phyloP scores from a whole-genome alignment of 2,797 vertebrate genomes.

The Ctenopoma multispine region DNA sequence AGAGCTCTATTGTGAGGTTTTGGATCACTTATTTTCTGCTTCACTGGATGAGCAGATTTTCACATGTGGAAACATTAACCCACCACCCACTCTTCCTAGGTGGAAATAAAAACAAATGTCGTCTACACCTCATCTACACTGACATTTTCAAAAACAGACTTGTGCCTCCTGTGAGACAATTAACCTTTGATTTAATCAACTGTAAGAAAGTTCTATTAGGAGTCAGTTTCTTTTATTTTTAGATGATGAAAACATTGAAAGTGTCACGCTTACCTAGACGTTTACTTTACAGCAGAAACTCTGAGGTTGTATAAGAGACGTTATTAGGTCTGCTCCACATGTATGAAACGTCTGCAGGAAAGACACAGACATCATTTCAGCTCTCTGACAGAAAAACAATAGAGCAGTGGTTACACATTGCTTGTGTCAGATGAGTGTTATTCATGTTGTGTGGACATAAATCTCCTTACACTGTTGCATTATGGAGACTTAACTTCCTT shows the following conservation, averaged over 20 bases:
- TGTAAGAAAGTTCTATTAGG: too few species aligned
- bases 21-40: conserved; percentile 1
- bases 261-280: not conserved
- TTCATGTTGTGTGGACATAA: not conserved
- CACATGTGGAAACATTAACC: conserved; percentile 4
- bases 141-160: not conserved
- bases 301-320: not conserved
- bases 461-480: too few species aligned
- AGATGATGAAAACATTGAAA: not conserved
- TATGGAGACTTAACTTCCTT: too few species aligned
- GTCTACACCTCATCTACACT: not conserved
- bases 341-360: not conserved
- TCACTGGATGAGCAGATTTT: not conserved
- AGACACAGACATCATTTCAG: not conserved
- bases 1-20: not conserved
- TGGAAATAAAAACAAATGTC: not conserved
- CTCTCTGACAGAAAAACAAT: not conserved
- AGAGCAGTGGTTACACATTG: conserved; percentile 3
- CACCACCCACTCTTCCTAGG: fast-evolving
- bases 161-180: too few species aligned
- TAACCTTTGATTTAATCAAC: too few species aligned
- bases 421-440: not conserved
- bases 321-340: not conserved
- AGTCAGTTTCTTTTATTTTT: too few species aligned
- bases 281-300: not conserved